A percentile compares a stretch with the other conserved stretches of the same genome.
These are phyloP conservation scores for Halcyon malimbica DNA, from an alignment of 2,113 vertebrate species.

Conservation along the genomic window DNA sequence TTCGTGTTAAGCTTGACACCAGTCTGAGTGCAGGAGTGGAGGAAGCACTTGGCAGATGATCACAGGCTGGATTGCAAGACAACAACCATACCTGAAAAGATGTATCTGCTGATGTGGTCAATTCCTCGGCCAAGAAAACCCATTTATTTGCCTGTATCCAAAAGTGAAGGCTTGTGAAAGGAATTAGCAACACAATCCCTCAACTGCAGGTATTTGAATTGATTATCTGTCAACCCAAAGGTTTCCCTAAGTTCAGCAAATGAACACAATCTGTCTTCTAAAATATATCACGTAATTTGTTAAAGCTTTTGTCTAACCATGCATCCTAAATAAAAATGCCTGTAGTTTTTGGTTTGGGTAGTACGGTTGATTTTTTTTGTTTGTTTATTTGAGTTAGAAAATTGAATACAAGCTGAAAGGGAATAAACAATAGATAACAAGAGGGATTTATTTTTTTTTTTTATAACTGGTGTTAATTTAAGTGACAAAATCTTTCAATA, in stretches of 20 bases:
- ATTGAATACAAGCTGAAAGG: background rate
- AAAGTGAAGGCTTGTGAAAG: slow-evolving; percentile 56
- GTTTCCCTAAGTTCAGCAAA: slow-evolving; percentile 75
- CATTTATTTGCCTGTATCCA: slow-evolving; percentile 54
- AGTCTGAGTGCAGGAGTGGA: background rate
- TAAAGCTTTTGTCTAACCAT: slow-evolving; percentile 57
- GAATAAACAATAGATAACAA: slow-evolving; percentile 3
- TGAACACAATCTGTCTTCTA: slow-evolving; percentile 71
- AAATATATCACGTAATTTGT: slow-evolving; percentile 67
- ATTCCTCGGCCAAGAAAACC: slow-evolving; percentile 44
- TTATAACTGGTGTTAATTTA: background rate
- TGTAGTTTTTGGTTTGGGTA: background rate
- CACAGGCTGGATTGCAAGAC: background rate
- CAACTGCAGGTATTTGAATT: slow-evolving; percentile 74
- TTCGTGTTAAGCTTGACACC: background rate
- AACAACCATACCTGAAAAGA: background rate
- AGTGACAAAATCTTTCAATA: slow-evolving; percentile 1
- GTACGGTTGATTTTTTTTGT: background rate
- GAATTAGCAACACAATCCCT: slow-evolving; percentile 74
- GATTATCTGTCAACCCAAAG: slow-evolving; percentile 74
- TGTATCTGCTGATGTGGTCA: slow-evolving; percentile 16
- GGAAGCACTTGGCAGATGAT: background rate
- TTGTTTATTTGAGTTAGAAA: slow-evolving; percentile 15
- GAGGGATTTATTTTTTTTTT: background rate
- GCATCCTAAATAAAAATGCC: slow-evolving; percentile 46